Evolutionary conservation across 2,888 invertebrate species (phyloP).

Genomic region (Phania funesta): DNA sequence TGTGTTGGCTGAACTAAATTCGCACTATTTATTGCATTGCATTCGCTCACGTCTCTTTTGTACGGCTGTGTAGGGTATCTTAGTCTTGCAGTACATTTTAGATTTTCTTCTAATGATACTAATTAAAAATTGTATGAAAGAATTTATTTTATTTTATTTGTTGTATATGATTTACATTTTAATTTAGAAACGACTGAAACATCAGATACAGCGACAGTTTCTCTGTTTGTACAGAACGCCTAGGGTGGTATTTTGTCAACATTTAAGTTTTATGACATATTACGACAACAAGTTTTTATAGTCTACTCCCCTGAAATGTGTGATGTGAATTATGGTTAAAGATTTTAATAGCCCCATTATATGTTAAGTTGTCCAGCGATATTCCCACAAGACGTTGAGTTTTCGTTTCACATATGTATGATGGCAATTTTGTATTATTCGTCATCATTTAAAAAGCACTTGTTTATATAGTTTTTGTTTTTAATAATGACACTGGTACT

Average conservation of each 20-base stretch:
- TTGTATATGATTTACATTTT: conserved; percentile 65
- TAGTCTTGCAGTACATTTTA: conserved; percentile 1
- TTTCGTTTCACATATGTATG: background rate
- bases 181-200: conserved; percentile 39
- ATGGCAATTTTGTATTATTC: background rate
- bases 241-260: conserved; percentile 44
- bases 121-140: conserved; percentile 54
- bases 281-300: background rate
- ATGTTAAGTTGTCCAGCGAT: background rate
- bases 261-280: background rate
- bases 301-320: background rate
- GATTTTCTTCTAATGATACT: conserved; percentile 53
- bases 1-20: conserved; percentile 11
- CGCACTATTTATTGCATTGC: conserved; percentile 45
- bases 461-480: background rate
- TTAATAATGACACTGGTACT: background rate
- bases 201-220: conserved; percentile 6
- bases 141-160: conserved; percentile 63
- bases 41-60: conserved; percentile 56
- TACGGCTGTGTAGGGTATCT: conserved; percentile 54
- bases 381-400: background rate
- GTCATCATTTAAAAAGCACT: background rate
- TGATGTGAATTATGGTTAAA: background rate
- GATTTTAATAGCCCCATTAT: background rate
- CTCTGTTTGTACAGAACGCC: conserved; percentile 8